phyloP scores from a whole-genome alignment of 2,797 vertebrate genomes.

The Epinephelus malabaricus region DNA sequence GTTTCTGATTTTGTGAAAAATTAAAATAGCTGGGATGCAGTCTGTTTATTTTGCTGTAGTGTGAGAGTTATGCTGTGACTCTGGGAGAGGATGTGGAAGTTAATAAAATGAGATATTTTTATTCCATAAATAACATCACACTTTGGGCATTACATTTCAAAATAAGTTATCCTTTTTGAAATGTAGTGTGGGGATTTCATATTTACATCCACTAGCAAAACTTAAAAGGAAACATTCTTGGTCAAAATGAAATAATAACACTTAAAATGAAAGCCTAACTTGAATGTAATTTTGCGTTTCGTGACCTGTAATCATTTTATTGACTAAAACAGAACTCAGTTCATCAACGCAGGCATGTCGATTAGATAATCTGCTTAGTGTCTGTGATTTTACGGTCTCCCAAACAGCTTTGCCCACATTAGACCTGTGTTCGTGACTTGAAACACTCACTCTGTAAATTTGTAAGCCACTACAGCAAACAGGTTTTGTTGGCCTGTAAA shows the following conservation, averaged over 20 bases:
- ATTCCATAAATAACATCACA: slow-evolving; percentile 18
- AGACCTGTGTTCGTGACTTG: slow-evolving; percentile 87
- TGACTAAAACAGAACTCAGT: slow-evolving; percentile 62
- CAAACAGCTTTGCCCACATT: slow-evolving; percentile 77
- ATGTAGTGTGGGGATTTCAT: slow-evolving; percentile 28
- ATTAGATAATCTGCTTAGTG: slow-evolving; percentile 68
- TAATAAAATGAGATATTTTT: slow-evolving; percentile 25
- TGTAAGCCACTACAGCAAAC: slow-evolving; percentile 86
- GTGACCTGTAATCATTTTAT: slow-evolving; percentile 78
- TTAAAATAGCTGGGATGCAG: slow-evolving; percentile 25
- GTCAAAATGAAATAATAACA: slow-evolving; percentile 21
- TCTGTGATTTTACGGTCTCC: slow-evolving; percentile 76
- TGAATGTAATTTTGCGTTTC: slow-evolving; percentile 44
- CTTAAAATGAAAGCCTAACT: neutral
- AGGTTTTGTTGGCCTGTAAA: slow-evolving; percentile 88
- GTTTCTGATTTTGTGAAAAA: slow-evolving; percentile 50
- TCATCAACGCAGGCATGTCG: slow-evolving; percentile 71
- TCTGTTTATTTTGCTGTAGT: slow-evolving; percentile 35
- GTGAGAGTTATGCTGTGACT: slow-evolving; percentile 19
- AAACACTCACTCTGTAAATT: slow-evolving; percentile 87
- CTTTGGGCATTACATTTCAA: slow-evolving; percentile 30
- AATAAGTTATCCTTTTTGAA: slow-evolving; percentile 8
- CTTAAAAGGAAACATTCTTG: slow-evolving; percentile 26
- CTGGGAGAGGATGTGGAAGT: slow-evolving; percentile 25
- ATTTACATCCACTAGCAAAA: slow-evolving; percentile 27